A percentile compares a stretch with the other conserved stretches of the same genome.
Evolutionary conservation across 2,888 invertebrate genomes (phyloP).

Genomic region (Cybosia mesomella): DNA sequence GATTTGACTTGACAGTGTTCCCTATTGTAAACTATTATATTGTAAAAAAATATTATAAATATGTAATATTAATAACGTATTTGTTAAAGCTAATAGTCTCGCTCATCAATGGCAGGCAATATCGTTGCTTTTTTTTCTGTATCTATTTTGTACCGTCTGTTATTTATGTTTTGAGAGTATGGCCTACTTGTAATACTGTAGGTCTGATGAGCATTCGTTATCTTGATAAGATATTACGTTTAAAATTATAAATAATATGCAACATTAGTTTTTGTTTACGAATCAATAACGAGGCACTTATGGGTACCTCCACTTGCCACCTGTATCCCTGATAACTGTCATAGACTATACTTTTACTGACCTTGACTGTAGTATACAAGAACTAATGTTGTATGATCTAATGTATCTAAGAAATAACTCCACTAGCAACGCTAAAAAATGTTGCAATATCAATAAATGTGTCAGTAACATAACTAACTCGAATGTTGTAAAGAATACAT

Average conservation of each 20-base stretch:
- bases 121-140: no score
- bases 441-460: slow-evolving; percentile 15
- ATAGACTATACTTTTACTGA: background rate
- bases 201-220: background rate
- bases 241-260: background rate
- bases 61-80: background rate
- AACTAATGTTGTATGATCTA: background rate
- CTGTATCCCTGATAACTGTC: no score
- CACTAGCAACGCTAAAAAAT: slow-evolving; percentile 7
- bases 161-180: background rate
- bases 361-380: background rate
- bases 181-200: background rate
- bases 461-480: slow-evolving; percentile 9
- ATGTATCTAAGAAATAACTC: background rate
- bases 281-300: background rate
- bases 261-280: background rate
- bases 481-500: background rate
- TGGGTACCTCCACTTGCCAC: no score
- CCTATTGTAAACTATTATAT: no score
- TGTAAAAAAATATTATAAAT: background rate
- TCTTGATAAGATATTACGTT: background rate
- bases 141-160: background rate
- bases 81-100: background rate
- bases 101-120: background rate
- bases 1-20: no score